phyloP scores from a whole-genome alignment of 2,888 invertebrate genomes.

The Lasiommata megera region DNA sequence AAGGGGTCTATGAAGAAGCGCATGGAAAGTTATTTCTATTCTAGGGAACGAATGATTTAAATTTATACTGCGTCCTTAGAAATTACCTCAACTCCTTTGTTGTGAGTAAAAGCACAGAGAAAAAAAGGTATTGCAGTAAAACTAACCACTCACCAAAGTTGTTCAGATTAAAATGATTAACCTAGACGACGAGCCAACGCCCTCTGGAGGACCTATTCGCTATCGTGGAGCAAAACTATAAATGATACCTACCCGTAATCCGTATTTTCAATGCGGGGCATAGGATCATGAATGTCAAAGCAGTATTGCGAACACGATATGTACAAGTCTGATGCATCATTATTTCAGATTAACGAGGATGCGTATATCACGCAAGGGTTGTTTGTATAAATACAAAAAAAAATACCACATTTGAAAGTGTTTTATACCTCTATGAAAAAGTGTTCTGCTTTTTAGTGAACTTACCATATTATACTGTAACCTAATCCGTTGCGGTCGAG shows the following conservation, averaged over 20 bases:
- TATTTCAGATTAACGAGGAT: slow-evolving; percentile 1
- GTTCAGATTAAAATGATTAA: background rate
- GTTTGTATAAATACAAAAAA: background rate
- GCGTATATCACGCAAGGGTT: background rate
- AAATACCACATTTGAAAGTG: background rate
- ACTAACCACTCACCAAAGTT: background rate
- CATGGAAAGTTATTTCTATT: no score
- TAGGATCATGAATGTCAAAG: background rate
- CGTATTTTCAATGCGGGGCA: background rate
- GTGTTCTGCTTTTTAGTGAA: no score
- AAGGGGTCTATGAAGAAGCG: no score
- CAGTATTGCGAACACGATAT: background rate
- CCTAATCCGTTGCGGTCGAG: no score
- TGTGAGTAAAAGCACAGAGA: no score
- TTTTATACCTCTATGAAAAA: background rate
- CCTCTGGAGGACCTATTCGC: background rate
- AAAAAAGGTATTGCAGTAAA: no score
- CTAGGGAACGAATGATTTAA: no score
- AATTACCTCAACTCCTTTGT: no score
- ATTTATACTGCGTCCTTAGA: no score
- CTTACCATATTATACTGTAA: no score
- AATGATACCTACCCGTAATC: background rate
- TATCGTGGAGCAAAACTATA: background rate
- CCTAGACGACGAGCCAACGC: background rate
- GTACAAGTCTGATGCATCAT: background rate